phyloP scores from a whole-genome alignment of 2,797 vertebrate genomes.

The Nothura maculosa region DNA sequence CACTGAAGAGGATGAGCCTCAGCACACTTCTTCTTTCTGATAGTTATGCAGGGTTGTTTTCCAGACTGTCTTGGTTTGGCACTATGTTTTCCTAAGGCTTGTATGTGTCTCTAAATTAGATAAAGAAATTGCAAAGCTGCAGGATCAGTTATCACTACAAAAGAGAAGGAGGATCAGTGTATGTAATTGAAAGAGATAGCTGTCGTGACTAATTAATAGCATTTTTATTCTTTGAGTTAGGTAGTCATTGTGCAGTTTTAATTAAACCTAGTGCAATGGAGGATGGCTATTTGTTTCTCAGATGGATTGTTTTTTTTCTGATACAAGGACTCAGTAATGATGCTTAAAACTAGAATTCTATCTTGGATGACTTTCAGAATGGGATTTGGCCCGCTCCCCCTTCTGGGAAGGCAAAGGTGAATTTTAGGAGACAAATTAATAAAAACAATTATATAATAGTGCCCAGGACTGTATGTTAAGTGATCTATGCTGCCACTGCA shows the following conservation, averaged over 20 bases:
- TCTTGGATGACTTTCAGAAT: neutral
- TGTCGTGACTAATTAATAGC: neutral
- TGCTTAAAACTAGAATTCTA: neutral
- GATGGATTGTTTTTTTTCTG: neutral
- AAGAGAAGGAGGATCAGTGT: neutral
- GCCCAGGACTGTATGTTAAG: too few species aligned
- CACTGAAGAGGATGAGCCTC: neutral
- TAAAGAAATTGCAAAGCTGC: neutral
- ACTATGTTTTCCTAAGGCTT: neutral
- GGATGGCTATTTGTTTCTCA: neutral
- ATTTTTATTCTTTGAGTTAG: neutral
- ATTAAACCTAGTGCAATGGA: neutral
- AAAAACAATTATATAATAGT: neutral
- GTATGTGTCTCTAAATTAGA: neutral
- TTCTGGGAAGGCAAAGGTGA: neutral
- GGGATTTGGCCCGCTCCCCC: neutral
- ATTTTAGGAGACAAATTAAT: neutral
- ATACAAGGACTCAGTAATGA: neutral
- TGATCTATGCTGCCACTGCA: neutral
- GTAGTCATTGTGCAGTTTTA: neutral
- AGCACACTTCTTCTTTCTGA: neutral
- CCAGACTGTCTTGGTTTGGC: neutral
- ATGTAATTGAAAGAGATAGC: neutral
- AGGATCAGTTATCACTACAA: neutral
- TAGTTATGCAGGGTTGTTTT: neutral